These are phyloP conservation scores for Eulithis prunata DNA, from an alignment of 2,888 invertebrate genomes.

Conservation along the genomic window DNA sequence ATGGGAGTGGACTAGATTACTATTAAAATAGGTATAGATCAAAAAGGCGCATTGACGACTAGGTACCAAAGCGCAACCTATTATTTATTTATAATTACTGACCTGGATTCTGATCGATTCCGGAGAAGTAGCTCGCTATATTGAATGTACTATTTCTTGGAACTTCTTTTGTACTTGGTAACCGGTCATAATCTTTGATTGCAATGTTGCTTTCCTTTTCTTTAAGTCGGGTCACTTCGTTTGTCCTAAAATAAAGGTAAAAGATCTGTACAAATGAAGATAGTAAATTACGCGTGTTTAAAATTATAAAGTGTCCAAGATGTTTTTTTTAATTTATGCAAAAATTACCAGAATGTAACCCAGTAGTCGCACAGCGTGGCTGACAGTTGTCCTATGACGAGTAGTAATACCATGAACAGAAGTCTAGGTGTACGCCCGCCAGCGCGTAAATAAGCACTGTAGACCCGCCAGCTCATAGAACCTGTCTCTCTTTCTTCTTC, in stretches of 20 bases:
- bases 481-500: slow-evolving; percentile 86
- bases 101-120: slow-evolving; percentile 66
- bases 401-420: slow-evolving; percentile 79
- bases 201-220: slow-evolving; percentile 70
- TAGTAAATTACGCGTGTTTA: too few relatives aligned
- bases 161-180: slow-evolving; percentile 38
- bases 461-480: slow-evolving; percentile 86
- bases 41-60: not conserved
- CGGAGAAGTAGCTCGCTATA: slow-evolving; percentile 69
- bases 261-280: too few relatives aligned
- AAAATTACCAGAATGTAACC: slow-evolving; percentile 87
- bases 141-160: slow-evolving; percentile 65
- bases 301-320: too few relatives aligned
- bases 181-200: slow-evolving; percentile 63
- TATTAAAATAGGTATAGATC: not conserved
- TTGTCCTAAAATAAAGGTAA: slow-evolving; percentile 61
- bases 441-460: slow-evolving; percentile 85
- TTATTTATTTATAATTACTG: slow-evolving; percentile 19
- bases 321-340: too few relatives aligned
- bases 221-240: slow-evolving; percentile 75
- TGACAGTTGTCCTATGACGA: slow-evolving; percentile 86
- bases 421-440: slow-evolving; percentile 83
- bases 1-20: not conserved
- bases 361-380: slow-evolving; percentile 91
- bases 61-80: too few relatives aligned